These are phyloP conservation scores for Sphaerophoria rueppellii DNA, from an alignment of 2,888 invertebrate genomes.

Conservation along the genomic window DNA sequence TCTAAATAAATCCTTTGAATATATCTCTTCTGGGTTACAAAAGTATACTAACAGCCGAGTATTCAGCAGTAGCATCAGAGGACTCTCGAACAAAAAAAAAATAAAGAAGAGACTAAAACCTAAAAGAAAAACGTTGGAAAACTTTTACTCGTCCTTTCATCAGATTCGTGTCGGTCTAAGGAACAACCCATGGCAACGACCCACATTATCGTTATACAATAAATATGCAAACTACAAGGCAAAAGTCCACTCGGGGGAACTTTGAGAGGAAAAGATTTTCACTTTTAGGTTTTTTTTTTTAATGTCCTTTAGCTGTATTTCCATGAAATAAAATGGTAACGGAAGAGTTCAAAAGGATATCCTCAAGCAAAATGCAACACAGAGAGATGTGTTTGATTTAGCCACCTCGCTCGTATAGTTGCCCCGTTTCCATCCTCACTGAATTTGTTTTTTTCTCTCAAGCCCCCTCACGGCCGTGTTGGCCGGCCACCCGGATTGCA, in stretches of 20 bases:
- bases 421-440: background rate
- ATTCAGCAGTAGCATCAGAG: slow-evolving; percentile 32
- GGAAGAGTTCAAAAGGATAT: slow-evolving; percentile 71
- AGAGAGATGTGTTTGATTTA: slow-evolving; percentile 70
- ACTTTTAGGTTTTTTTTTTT: slow-evolving; percentile 14
- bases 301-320: slow-evolving; percentile 43
- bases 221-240: slow-evolving; percentile 70
- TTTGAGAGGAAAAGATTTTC: background rate
- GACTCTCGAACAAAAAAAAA: background rate
- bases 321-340: slow-evolving; percentile 64
- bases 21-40: slow-evolving; percentile 53
- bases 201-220: slow-evolving; percentile 72
- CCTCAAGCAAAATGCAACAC: slow-evolving; percentile 71
- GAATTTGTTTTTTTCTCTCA: background rate
- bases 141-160: slow-evolving; percentile 72
- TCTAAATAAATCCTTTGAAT: slow-evolving; percentile 73
- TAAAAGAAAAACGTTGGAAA: slow-evolving; percentile 69
- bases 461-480: background rate
- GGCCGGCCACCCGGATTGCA: slow-evolving; percentile 45
- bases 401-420: slow-evolving; percentile 23
- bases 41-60: slow-evolving; percentile 22
- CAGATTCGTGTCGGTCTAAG: slow-evolving; percentile 54
- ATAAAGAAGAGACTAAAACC: slow-evolving; percentile 40
- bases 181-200: slow-evolving; percentile 66
- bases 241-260: slow-evolving; percentile 11